These are phyloP conservation scores for Sphinx pinastri DNA, from an alignment of 2,888 invertebrate species.

Conservation along the genomic window DNA sequence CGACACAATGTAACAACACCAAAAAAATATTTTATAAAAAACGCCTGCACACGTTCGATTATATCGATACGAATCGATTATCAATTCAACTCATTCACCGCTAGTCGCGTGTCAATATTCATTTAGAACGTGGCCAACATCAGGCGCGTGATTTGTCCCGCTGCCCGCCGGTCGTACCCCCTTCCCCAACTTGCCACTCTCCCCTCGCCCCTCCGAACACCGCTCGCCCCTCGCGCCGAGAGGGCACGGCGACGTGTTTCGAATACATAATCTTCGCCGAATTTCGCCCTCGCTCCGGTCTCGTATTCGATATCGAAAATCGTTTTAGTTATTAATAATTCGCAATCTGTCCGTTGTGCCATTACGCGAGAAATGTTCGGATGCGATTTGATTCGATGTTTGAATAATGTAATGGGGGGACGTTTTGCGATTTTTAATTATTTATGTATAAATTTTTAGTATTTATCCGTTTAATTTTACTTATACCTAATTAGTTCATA, in stretches of 20 bases:
- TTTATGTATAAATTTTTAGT: not conserved
- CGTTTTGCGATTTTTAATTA: not conserved
- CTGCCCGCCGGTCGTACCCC: constrained; percentile 36
- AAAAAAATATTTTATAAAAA: not conserved
- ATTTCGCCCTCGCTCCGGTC: constrained; percentile 50
- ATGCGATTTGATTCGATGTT: constrained; percentile 27
- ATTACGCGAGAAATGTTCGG: constrained; percentile 7
- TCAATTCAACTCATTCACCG: constrained; percentile 73
- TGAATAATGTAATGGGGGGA: not conserved
- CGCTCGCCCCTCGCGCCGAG: constrained; percentile 31
- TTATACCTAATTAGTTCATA: too few species aligned
- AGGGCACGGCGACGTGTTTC: constrained; percentile 54
- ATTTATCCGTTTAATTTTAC: too few species aligned
- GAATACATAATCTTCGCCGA: constrained; percentile 61
- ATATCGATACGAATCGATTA: constrained; percentile 55
- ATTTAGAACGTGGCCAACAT: constrained; percentile 58
- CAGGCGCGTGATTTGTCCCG: constrained; percentile 68
- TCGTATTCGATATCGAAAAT: constrained; percentile 60
- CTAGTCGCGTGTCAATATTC: constrained; percentile 81
- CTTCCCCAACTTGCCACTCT: not conserved
- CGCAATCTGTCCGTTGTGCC: constrained; percentile 46
- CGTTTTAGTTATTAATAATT: constrained; percentile 68
- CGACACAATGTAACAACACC: too few species aligned
- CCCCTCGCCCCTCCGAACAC: not conserved
- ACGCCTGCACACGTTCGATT: not conserved